Evolutionary conservation across 2,888 invertebrate species (phyloP), one percentile per base, ranked within the genome.

Genomic region (Dynastes grantii): DNA sequence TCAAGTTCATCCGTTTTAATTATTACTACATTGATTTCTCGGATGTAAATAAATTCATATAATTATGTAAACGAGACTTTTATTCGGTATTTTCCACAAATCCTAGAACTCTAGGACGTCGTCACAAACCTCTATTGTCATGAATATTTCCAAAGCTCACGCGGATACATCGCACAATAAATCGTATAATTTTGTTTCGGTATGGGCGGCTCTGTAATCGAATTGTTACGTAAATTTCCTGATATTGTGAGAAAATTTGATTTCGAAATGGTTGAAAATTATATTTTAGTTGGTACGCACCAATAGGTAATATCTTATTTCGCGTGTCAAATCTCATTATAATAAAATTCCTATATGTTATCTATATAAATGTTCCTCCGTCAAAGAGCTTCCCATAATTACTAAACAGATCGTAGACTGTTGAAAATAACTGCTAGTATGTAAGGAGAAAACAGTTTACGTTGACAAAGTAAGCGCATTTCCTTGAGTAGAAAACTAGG

Each of bases 51-150:
- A 70, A 70, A 58, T 70, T 61, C 70, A 70, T 63, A 27, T 77
- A 45, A 70, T 77, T 77, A 77, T 77, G 77, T 77, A 70, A 77
- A 77, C 70, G 61, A 45, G 40, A 13, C 40, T 32, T 32, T 32
- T 32, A 32, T 32, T 5, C 32, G 32, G 49, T 77, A 58, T 63
- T 70, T 58, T 61, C 71, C 22, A 70, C 68, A 40, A 77, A 70
- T 70, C 53, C 49, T 63, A 51, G 22, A 53, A 55, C 55, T 76
- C 6, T 8, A 27, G 70, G 29, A 58, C 61, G 49, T 40, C 70
- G 45, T 61, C 61, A 77, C 16, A 58, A 51, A 51, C 22, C 58
- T 11, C 71, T 16, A 73, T 58, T 73, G 58, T 73, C 58, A 58
- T 40, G 40, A 58, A 58, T 32, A 22, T 40, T 45, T 16, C 49